Evolutionary conservation across 2,888 invertebrate species (phyloP).

Genomic region (Nomada ruficornis): DNA sequence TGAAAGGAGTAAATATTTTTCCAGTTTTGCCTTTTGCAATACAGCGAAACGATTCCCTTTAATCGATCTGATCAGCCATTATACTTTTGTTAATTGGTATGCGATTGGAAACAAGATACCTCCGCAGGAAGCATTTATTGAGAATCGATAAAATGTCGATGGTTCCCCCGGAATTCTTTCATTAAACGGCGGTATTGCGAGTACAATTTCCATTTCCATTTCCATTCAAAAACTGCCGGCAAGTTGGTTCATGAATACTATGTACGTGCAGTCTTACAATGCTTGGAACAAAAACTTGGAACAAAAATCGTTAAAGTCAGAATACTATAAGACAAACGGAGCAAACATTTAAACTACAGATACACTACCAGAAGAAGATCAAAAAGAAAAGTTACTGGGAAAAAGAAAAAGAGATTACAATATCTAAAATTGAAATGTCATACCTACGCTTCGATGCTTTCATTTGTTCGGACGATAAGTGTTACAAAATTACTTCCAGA

Average conservation of each 20-base stretch:
- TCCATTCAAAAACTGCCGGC: slow-evolving; percentile 8
- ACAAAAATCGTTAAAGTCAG: not conserved
- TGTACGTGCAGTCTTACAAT: not conserved
- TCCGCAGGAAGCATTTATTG: slow-evolving; percentile 24
- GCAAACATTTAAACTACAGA: not conserved
- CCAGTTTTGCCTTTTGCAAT: not conserved
- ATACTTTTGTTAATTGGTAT: slow-evolving; percentile 7
- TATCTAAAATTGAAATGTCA: no score
- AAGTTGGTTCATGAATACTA: not conserved
- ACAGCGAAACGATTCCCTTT: not conserved
- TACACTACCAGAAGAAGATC: not conserved
- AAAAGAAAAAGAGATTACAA: no score
- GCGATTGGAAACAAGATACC: slow-evolving; percentile 31
- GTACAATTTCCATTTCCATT: slow-evolving; percentile 39
- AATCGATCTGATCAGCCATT: slow-evolving; percentile 11
- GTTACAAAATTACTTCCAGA: no score
- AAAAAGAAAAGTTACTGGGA: no score
- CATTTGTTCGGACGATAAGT: no score
- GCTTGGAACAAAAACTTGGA: slow-evolving; percentile 7
- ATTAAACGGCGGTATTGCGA: slow-evolving; percentile 22
- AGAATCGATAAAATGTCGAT: slow-evolving; percentile 32
- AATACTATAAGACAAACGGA: not conserved
- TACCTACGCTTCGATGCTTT: no score
- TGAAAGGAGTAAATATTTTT: not conserved
- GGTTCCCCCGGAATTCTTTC: slow-evolving; percentile 28